These are phyloP conservation scores for Hedychridium roseum DNA, from an alignment of 2,888 invertebrate genomes.

Conservation along the genomic window DNA sequence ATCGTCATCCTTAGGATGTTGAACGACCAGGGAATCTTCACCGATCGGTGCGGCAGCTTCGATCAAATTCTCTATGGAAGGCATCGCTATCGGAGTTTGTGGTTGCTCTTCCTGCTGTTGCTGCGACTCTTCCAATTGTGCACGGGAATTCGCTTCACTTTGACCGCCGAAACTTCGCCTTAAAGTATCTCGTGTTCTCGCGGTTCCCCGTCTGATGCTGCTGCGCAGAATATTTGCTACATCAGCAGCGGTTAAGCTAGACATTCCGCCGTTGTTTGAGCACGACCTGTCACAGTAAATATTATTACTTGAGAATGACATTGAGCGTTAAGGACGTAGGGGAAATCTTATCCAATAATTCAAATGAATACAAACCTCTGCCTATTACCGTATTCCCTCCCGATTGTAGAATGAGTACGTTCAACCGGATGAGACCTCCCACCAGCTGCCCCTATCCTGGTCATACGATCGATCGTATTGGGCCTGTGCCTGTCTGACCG, in stretches of 20 bases:
- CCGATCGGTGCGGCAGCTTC: conserved; percentile 61
- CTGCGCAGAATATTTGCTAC: conserved; percentile 69
- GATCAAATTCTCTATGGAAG: conserved; percentile 58
- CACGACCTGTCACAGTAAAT: no score
- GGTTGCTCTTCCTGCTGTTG: conserved; percentile 41
- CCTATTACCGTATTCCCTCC: no score
- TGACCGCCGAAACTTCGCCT: conserved; percentile 48
- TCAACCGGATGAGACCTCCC: conserved; percentile 37
- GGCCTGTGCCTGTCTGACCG: conserved; percentile 44
- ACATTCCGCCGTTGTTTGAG: no score
- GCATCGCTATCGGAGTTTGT: conserved; percentile 44
- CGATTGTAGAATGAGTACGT: conserved; percentile 50
- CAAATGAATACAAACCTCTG: no score
- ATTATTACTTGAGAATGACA: no score
- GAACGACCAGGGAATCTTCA: conserved; percentile 51
- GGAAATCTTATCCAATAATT: no score
- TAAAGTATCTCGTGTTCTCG: conserved; percentile 53
- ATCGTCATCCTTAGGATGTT: conserved; percentile 40
- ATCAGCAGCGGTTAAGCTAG: conserved; percentile 68
- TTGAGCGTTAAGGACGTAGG: no score
- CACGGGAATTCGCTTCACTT: no score
- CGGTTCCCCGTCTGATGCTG: conserved; percentile 67
- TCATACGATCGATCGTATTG: conserved; percentile 50
- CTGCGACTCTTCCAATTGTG: no score
- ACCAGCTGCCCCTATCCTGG: conserved; percentile 44